A percentile compares a stretch with the other conserved stretches of the same genome.
phyloP scores from a whole-genome alignment of 2,888 invertebrate species.

The Azorinus chamasolen region DNA sequence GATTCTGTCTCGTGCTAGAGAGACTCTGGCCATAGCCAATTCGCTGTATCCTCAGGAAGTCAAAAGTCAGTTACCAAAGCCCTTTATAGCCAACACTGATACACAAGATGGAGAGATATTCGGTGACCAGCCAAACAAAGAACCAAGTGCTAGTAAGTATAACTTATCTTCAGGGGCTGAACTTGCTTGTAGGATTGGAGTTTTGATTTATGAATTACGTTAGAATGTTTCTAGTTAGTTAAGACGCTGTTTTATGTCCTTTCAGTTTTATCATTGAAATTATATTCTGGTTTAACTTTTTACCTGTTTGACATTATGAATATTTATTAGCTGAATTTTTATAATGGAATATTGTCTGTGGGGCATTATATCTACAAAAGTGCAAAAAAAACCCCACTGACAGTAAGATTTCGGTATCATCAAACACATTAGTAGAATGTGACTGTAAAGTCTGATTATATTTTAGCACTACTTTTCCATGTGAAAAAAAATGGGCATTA shows the following conservation, averaged over 20 bases:
- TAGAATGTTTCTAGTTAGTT: too few species aligned
- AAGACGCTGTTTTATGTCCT: not conserved
- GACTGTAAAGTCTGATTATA: too few species aligned
- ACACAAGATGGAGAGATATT: not conserved
- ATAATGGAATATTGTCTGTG: not conserved
- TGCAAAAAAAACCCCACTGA: too few species aligned
- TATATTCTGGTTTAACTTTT: too few species aligned
- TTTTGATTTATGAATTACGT: too few species aligned
- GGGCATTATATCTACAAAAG: too few species aligned
- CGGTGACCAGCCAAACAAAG: not conserved
- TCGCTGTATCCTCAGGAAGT: conserved; percentile 61
- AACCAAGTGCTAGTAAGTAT: conserved; percentile 51
- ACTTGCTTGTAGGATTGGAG: not conserved
- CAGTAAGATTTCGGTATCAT: too few species aligned
- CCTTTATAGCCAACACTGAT: not conserved
- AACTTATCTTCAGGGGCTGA: not conserved
- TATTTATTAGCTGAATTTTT: too few species aligned
- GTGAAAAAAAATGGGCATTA: too few species aligned
- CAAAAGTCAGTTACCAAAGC: conserved; percentile 2
- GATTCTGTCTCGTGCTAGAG: conserved; percentile 68
- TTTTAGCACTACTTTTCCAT: too few species aligned
- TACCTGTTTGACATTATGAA: too few species aligned
- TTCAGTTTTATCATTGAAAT: not conserved
- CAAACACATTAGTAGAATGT: too few species aligned
- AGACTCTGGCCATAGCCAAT: conserved; percentile 68